Base-by-base conservation (phyloP, 2,797 vertebrate genomes). In the Emys orbicularis region DNA sequence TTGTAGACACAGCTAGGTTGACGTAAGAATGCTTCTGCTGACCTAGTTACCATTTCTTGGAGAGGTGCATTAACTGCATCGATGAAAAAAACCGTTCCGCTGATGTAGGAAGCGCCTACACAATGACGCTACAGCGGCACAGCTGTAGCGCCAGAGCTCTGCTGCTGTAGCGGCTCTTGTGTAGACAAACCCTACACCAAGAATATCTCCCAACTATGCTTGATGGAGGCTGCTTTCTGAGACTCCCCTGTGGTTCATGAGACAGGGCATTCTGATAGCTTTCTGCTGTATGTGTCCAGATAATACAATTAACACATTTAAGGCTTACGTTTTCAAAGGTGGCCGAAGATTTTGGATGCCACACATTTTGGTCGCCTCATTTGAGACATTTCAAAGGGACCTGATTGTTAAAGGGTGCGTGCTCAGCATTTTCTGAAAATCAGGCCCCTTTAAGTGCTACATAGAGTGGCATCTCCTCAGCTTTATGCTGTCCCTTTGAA, bases 301-400 rank as follows among this genome's bases (percentile, higher is more conserved):
- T 23, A 29, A 18, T 61, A 41, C 21, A 83, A 0, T 0, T 86
- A 52, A 89, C 86, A 18, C 12, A 56, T 5, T 21, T 79, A 44
- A 8, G 12, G 8, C 29, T 37, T 34, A 79, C n/a, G 29, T 31
- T 1, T 82, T 79, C 29, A 52, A 68, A 83, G 65, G 21, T 84
- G 54, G 90, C 79, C 74, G 87, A 87, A 79, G 29, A 82, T 59
- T 92, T 89, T 83, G 84, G 74, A 37, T 12, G 90, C 82, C 34
- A 34, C 12, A 82, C 44, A 4, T 81, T 54, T 4, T 52, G 12
- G 77, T 2, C 18, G 54, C 6, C 8, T 25, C 54, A 2, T 25
- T 1, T 12, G 49, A 19, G 81, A 29, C 44, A 87, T 41, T 37
- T 80, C 21, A 47, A 72, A 12, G 37, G 76, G 6, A 27, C 41